A percentile compares a stretch with the other conserved stretches of the same genome.
Evolutionary conservation across 2,113 vertebrate species (phyloP).

Genomic region (Gadus chalcogrammus): DNA sequence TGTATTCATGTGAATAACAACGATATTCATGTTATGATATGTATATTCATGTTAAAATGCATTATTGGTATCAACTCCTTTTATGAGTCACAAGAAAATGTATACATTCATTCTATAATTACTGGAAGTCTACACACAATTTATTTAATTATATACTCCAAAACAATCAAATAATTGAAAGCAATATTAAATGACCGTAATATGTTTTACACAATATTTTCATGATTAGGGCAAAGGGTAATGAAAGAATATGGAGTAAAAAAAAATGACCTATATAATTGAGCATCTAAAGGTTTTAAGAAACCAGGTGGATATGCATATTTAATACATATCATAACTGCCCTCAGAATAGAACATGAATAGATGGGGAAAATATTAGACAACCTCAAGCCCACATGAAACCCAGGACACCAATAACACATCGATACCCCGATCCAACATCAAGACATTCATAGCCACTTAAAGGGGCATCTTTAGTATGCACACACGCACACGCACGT

Average conservation of each 20-base stretch:
- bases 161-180: too few species aligned
- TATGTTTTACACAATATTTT: too few species aligned
- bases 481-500: constrained; percentile 11
- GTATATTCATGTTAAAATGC: too few species aligned
- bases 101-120: neutral
- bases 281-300: too few species aligned
- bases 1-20: too few species aligned
- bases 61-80: neutral
- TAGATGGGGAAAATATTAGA: constrained; percentile 50
- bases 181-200: too few species aligned
- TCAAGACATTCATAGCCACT: constrained; percentile 56
- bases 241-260: too few species aligned
- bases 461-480: constrained; percentile 39
- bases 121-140: too few species aligned
- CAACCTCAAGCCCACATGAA: constrained; percentile 47
- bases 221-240: too few species aligned
- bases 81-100: neutral
- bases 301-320: neutral
- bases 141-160: too few species aligned
- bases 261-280: too few species aligned
- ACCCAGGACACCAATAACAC: constrained; percentile 45
- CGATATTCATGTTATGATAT: too few species aligned
- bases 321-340: neutral
- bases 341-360: constrained; percentile 45
- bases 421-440: constrained; percentile 53